Evolutionary conservation across 2,797 vertebrate genomes (phyloP).

Genomic region (Ispidina picta): DNA sequence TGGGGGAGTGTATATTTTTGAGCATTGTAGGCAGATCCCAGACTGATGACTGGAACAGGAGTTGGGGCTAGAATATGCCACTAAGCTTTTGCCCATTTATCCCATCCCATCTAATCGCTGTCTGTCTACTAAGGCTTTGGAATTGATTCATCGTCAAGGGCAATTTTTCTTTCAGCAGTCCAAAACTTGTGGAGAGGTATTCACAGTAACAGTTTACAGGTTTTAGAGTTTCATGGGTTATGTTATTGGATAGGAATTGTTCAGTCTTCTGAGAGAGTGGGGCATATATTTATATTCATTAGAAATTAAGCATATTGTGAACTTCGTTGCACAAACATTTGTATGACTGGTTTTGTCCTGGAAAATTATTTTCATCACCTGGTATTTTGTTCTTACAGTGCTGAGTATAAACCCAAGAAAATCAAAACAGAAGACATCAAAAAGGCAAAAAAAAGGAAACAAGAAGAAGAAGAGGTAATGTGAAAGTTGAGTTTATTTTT

Average conservation of each 20-base stretch:
- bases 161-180: background rate
- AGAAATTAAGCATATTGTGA: background rate
- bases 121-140: background rate
- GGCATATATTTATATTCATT: background rate
- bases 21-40: background rate
- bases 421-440: constrained; percentile 92
- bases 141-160: background rate
- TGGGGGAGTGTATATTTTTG: background rate
- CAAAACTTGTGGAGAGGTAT: background rate
- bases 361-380: constrained; percentile 27
- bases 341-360: background rate
- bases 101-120: background rate
- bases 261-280: background rate
- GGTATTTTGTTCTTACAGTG: constrained; percentile 76
- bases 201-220: background rate
- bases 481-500: background rate
- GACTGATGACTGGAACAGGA: background rate
- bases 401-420: constrained; percentile 90
- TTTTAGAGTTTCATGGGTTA: background rate
- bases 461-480: constrained; percentile 89
- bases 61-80: background rate
- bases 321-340: background rate
- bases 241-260: background rate
- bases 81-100: background rate
- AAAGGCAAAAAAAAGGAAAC: constrained; percentile 93